Conservation (phyloP, 2,797 vertebrate genomes). For the Scolopax bukidnonensis region DNA sequence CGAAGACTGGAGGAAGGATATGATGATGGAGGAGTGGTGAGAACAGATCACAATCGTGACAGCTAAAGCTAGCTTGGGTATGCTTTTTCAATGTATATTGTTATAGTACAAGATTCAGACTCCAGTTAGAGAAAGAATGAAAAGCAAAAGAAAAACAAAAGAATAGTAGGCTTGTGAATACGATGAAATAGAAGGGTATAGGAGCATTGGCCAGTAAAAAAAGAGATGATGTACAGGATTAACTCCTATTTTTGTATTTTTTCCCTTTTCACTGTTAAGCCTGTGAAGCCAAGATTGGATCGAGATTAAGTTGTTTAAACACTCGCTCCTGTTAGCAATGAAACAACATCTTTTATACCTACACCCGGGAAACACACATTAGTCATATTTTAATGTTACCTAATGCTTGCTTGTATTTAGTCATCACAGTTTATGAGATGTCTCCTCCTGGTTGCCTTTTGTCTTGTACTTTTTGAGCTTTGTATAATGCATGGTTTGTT, state of each 20-base stretch:
- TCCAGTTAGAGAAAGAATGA: not conserved
- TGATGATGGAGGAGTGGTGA: slow-evolving; percentile 34
- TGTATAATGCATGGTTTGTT: not conserved
- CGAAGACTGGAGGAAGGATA: slow-evolving; percentile 5
- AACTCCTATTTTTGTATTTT: not conserved
- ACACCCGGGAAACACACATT: not conserved
- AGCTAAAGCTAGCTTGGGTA: slow-evolving; percentile 11
- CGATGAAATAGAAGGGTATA: not conserved
- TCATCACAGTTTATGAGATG: not conserved
- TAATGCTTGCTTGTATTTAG: slow-evolving; percentile 17
- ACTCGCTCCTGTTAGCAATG: not conserved
- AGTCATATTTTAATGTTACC: slow-evolving; percentile 2
- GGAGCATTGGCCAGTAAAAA: not conserved
- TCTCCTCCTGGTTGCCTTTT: not conserved
- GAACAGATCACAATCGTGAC: slow-evolving; percentile 1
- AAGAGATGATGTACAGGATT: not conserved
- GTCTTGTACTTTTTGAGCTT: not conserved
- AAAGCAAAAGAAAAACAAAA: not conserved
- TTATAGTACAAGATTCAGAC: not conserved
- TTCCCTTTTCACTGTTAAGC: not conserved
- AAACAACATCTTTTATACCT: not conserved
- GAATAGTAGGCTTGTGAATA: not conserved
- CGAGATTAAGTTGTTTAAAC: not conserved
- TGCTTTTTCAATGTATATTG: not conserved
- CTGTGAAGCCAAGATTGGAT: not conserved